These are phyloP conservation scores for Gorsachius magnificus DNA, from an alignment of 2,797 vertebrate species.

Conservation along the genomic window DNA sequence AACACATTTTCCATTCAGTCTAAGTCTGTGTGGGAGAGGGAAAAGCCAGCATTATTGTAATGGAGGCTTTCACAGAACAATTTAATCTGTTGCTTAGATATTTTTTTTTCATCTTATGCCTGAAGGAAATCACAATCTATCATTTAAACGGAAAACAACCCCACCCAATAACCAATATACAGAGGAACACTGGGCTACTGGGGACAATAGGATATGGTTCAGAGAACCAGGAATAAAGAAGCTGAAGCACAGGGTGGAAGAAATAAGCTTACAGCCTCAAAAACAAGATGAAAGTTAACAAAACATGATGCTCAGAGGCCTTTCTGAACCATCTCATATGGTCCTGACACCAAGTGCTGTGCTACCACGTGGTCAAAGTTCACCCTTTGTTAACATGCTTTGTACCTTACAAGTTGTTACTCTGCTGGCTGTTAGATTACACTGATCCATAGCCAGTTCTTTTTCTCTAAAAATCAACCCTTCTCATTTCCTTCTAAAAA, in stretches of 20 bases:
- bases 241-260: not conserved
- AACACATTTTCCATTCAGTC: not conserved
- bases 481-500: not conserved
- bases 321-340: not conserved
- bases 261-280: not conserved
- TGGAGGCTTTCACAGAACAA: not conserved
- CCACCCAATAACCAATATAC: not conserved
- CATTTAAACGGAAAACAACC: not conserved
- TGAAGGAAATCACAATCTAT: not conserved
- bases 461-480: not conserved
- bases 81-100: not conserved
- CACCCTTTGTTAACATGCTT: not conserved
- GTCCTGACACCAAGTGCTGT: not conserved
- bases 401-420: not conserved
- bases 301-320: not conserved
- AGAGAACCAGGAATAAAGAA: not conserved
- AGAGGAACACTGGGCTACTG: slow-evolving; percentile 2
- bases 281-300: not conserved
- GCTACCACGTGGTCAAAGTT: not conserved
- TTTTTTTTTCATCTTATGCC: not conserved
- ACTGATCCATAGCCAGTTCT: not conserved
- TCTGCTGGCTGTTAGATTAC: not conserved
- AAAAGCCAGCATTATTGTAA: not conserved
- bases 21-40: not conserved
- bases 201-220: not conserved